These are phyloP conservation scores for Drosophila bocqueti DNA, from an alignment of 1,140 invertebrate species.

Conservation along the genomic window DNA sequence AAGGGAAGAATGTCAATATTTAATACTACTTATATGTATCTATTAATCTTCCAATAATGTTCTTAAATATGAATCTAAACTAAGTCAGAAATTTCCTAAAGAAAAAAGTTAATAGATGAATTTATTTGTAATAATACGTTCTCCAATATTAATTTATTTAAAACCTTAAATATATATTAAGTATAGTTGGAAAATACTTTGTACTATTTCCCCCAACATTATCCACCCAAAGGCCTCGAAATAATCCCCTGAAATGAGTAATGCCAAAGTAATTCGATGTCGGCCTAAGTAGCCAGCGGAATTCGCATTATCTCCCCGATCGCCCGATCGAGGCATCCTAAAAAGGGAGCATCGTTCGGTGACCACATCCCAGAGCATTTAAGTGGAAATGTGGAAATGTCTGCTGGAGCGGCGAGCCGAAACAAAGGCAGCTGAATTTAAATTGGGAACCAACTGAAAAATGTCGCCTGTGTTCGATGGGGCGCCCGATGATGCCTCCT, in stretches of 20 bases:
- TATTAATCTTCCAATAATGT: not conserved
- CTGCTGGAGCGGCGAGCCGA: constrained; percentile 65
- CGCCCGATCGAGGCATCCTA: constrained; percentile 30
- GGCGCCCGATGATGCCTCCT: constrained; percentile 62
- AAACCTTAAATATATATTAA: not conserved
- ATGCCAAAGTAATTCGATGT: constrained; percentile 70
- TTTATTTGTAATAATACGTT: not conserved
- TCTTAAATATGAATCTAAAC: rapidly evolving
- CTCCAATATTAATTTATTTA: not conserved
- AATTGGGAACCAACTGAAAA: constrained; percentile 68
- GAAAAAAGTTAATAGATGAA: not conserved
- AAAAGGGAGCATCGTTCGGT: constrained; percentile 50
- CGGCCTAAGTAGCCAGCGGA: constrained; percentile 40
- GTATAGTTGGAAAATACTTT: not conserved
- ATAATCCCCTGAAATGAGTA: constrained; percentile 50
- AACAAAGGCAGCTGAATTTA: constrained; percentile 62
- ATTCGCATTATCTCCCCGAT: constrained; percentile 57
- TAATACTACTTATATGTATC: too few relatives aligned
- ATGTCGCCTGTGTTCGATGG: constrained; percentile 62
- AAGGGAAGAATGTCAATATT: not conserved
- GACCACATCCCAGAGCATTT: constrained; percentile 77
- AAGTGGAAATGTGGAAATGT: constrained; percentile 66
- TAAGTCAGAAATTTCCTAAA: not conserved
- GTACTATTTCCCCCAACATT: not conserved
- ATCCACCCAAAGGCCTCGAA: not conserved